Evolutionary conservation across 2,888 invertebrate species (phyloP), one percentile per base, ranked within the genome.

Genomic region (Drosophila paranaensis): DNA sequence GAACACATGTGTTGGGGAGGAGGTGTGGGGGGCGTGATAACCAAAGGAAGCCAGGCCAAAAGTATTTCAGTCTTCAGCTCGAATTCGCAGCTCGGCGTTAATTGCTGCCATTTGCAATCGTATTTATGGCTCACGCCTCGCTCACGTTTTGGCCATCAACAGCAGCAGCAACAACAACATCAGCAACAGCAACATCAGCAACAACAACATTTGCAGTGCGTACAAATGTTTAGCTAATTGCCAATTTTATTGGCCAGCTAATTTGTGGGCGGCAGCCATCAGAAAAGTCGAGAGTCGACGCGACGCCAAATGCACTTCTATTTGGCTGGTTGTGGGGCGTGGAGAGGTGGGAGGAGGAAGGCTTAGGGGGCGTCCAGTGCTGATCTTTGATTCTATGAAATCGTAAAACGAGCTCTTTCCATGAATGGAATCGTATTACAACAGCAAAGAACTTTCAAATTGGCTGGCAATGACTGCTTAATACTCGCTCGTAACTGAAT

Each of bases 91-190:
- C 51, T 55, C 63, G 60, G 73, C 74, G 79, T 83, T 83, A 83
- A 83, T 84, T 84, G 86, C 82, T 71, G 87, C 88, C 88, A 84
- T 84, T 88, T 86, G 81, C 83, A 86, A 83, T 86, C 68, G 79
- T 88, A 82, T 86, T 86, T 86, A 85, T 85, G 85, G 88, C 82
- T 88, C 88, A 83, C 83, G 87, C 85, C 79, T 79, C 76, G 77
- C 86, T 86, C 85, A 86, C 85, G 85, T 86, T 86, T 86, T 85
- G 81, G 82, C 85, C 82, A 84, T 84, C 78, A 78, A 73, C 70
- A 50, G 58, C 71, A 71, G 39, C 75, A 37, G 20, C 69, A 82
- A 33, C 67, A 60, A 45, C 60, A 57, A 11, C 42, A 42, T 2
- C 16, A 16, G 10, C 42, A 16, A 10, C 42, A 42, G 1, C 65